Conservation (phyloP, 1,140 invertebrate species). For the Nylanderia fulva region DNA sequence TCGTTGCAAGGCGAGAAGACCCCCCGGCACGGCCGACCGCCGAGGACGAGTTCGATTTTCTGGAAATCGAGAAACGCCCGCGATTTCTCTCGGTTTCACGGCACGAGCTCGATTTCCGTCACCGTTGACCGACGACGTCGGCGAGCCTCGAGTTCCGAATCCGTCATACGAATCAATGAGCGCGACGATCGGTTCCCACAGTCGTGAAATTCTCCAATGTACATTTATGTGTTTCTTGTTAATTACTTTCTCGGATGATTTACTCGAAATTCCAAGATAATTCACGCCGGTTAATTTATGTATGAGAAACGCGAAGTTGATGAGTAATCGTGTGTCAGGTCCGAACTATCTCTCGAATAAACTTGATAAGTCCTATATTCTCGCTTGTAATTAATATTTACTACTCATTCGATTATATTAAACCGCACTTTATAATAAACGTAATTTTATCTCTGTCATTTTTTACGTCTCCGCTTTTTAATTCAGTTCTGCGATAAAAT, state of each 20-base stretch:
- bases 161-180: conserved; percentile 10
- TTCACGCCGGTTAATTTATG: background rate
- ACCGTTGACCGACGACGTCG: conserved; percentile 51
- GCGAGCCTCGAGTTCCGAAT: conserved; percentile 36
- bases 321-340: background rate
- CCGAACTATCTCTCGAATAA: background rate
- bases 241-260: conserved; percentile 2
- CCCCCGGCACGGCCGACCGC: conserved; percentile 10
- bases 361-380: background rate
- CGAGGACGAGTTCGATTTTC: conserved; percentile 58
- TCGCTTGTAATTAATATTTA: background rate
- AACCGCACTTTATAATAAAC: background rate
- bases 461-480: background rate
- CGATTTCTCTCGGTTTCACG: conserved; percentile 43
- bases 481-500: background rate
- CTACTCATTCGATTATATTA: background rate
- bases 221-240: background rate
- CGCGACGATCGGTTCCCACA: conserved; percentile 36
- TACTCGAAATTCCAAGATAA: background rate
- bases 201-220: background rate
- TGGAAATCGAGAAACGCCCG: conserved; percentile 46
- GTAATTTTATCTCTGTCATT: conserved; percentile 10
- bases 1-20: conserved; percentile 51
- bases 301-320: background rate
- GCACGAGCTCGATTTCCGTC: conserved; percentile 78